Base-by-base conservation (phyloP, 2,113 vertebrate genomes). In the Mus musculus region DNA sequence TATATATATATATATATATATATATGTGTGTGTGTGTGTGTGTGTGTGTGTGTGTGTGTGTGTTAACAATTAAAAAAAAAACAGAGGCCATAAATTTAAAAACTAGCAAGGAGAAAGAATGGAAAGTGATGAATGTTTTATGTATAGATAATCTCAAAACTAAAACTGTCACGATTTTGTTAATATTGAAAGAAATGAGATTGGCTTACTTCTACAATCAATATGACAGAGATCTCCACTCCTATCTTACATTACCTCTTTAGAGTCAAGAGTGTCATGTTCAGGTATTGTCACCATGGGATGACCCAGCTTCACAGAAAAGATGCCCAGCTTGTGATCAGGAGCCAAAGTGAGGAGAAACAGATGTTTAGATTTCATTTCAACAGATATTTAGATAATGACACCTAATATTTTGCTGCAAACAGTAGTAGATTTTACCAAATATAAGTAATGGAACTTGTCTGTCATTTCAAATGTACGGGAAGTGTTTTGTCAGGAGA, bases 281-380 rank as follows among this genome's bases (percentile, higher is more conserved):
- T 99, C 99, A 96, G 98, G 98, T 98, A 99, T 98, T 97, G 98
- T 96, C 96, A 98, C 96, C 96, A 99, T 99, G 69, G 98, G 97
- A 97, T 98, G 98, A 97, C 95, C 97, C 85, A 97, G 97, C 98
- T 99, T 98, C 93, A 19, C 0, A 98, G 95, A 46, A 95, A 96
- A 98, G 96, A 97, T 39, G 86, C 89, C 95, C 96, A 65, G 73
- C 91, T 94, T 65, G 20, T 92, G 73, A 95, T 63, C 93, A 39
- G 65, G 71, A 77, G 46, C 54, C 88, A 80, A 94, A 71, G 59
- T 84, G 61, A 95, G 81, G 90, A 97, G 76, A 98, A 95, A 97
- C 95, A 98, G 33, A 97, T 95, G 24, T 98, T 96, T 93, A 88
- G 95, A 49, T 96, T 95, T 94, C 17, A 90, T 94, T 97, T 96